Evolutionary conservation across 1,140 invertebrate genomes (phyloP), one percentile per base, ranked within the genome.

Genomic region (Tribolium castaneum): DNA sequence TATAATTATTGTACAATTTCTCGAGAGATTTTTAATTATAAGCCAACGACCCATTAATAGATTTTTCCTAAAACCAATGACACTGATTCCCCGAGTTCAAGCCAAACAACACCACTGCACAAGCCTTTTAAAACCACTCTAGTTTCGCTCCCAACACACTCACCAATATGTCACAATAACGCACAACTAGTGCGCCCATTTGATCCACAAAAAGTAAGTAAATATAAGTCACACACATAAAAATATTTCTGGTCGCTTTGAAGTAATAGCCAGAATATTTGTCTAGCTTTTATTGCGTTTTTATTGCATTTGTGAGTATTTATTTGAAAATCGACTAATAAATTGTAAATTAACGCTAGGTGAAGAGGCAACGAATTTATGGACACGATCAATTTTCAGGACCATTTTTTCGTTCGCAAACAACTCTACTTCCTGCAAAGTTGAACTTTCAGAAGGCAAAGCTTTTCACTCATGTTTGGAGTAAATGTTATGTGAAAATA

Each of bases 1-100:
- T 66, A 66, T 66, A 66, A 59, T 66, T 66, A 66, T 59, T 59
- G 54, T 59, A 59, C 54, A 25, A 59, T 59, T 59, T 59, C 54
- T 54, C 52, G 52, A 22, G 19, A 52, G 16, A 14, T 59, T 59
- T 59, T 59, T 59, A 59, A 59, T 59, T 59, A 59, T 52, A 59
- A 66, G 14, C 35, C 59, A 35, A 66, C 30, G 25, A 35, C 30
- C 30, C 19, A 30, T 30, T 25, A 19, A 19, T 19, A 19, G 16
- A 19, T 62, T 30, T 62, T 50, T 50, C 10, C 9, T 10, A 50
- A n/a, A 50, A 50, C 13, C 9, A 50, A 12, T 50, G 49, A 50
- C 25, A 30, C 25, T 30, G 5, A 30, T 30, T 25, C 22, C 22
- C 1, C 22, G 22, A 25, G 22, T 25, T 30, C 25, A 30, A 30